These are phyloP conservation scores for Sander vitreus DNA, from an alignment of 2,113 vertebrate genomes.

Conservation along the genomic window DNA sequence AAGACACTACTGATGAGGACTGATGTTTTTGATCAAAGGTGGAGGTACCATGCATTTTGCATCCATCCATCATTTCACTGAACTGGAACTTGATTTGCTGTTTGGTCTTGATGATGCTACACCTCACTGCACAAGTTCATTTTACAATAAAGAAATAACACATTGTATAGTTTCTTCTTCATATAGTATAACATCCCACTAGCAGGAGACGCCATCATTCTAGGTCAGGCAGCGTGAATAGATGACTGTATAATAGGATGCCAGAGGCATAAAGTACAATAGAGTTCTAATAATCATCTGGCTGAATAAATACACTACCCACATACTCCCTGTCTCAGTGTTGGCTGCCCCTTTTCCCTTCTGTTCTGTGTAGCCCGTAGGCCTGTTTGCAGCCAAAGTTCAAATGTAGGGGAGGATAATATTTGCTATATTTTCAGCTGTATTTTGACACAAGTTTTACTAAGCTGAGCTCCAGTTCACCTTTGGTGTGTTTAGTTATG, in stretches of 20 bases:
- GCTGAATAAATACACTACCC: conserved; percentile 64
- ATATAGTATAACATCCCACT: conserved; percentile 10
- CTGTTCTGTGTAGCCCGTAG: conserved; percentile 24
- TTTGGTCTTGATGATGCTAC: conserved; percentile 26
- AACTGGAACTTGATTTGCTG: conserved; percentile 25
- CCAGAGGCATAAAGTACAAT: conserved; percentile 64
- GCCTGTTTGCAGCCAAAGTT: conserved; percentile 33
- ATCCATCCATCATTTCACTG: not conserved
- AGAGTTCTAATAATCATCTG: conserved; percentile 66
- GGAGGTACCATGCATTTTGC: not conserved
- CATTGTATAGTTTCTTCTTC: not conserved
- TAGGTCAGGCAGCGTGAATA: conserved; percentile 67
- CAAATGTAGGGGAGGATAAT: conserved; percentile 1
- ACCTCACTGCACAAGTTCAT: conserved; percentile 29
- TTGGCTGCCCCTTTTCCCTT: conserved; percentile 20
- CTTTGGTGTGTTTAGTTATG: conserved; percentile 19
- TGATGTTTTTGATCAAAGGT: not conserved
- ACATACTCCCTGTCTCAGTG: conserved; percentile 38
- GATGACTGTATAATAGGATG: conserved; percentile 53
- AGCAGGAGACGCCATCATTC: conserved; percentile 40
- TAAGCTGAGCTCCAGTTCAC: conserved; percentile 22
- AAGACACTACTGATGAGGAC: not conserved
- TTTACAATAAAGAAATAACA: conserved; percentile 18
- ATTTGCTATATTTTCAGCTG: conserved; percentile 33
- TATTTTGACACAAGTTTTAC: conserved; percentile 26